Evolutionary conservation across 2,888 invertebrate genomes (phyloP), one percentile per base, ranked within the genome.

Genomic region (Ligdia adustata): DNA sequence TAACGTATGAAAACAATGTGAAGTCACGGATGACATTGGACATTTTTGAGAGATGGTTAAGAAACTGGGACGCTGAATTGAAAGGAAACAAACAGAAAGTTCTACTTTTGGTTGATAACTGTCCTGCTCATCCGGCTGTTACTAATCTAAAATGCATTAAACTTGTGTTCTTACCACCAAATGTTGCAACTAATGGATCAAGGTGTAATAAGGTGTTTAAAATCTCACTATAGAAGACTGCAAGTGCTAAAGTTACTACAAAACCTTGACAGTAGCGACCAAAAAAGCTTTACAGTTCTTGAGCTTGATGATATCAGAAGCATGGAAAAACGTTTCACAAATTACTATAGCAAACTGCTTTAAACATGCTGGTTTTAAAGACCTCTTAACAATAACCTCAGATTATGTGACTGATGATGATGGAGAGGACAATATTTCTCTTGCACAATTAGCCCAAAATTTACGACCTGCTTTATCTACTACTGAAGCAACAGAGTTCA

Each of bases 11-110:
- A n/a, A n/a, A n/a, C n/a, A n/a, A n/a, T n/a, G n/a, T n/a, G n/a
- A n/a, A n/a, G n/a, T n/a, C n/a, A n/a, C n/a, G n/a, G 75, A 77
- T 81, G 72, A 77, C 68, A 35, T 52, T 51, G 15, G 50, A 54
- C 5, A 49, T 58, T 55, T 58, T 55, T 51, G 41, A 35, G 16
- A 54, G 38, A 52, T 52, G n/a, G n/a, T n/a, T n/a, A n/a, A n/a
- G n/a, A n/a, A n/a, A n/a, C n/a, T n/a, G n/a, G n/a, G n/a, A 56
- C 60, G 57, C 51, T 52, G 48, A 52, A 51, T n/a, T n/a, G n/a
- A 50, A 32, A 33, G 31, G 13, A 27, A 48, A 49, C 9, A 50
- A 47, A 14, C 49, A 65, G 38, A 45, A 52, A 49, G 41, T 71
- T n/a, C n/a, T n/a, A n/a, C n/a, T n/a, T n/a, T n/a, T n/a, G n/a